Evolutionary conservation across 2,113 vertebrate species (phyloP).

Genomic region (Chloropsis cyanopogon): DNA sequence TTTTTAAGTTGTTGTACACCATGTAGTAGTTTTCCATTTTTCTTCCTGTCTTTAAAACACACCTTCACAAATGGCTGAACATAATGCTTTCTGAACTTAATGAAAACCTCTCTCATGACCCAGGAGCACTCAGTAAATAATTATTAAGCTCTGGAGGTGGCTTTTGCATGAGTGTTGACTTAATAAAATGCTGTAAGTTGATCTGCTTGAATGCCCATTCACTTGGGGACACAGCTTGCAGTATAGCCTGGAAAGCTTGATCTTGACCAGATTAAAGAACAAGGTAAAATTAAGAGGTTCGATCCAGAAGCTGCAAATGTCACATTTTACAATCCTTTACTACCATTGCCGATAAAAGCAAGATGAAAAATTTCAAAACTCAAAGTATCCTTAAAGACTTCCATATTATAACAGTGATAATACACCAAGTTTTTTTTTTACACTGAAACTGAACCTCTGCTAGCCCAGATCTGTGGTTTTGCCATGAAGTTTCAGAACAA

Average conservation of each 20-base stretch:
- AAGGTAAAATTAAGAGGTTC: conserved; percentile 28
- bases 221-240: conserved; percentile 47
- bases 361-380: background rate
- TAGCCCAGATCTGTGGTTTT: background rate
- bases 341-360: background rate
- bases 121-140: conserved; percentile 76
- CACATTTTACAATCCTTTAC: conserved; percentile 5
- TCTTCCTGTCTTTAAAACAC: conserved; percentile 57
- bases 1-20: conserved; percentile 6
- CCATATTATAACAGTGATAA: background rate
- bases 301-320: background rate
- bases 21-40: conserved; percentile 78
- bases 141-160: conserved; percentile 76
- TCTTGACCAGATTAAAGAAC: conserved; percentile 16
- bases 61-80: conserved; percentile 74
- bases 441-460: background rate
- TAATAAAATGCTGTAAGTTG: conserved; percentile 70
- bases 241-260: conserved; percentile 47
- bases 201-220: conserved; percentile 76
- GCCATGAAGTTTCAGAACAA: background rate
- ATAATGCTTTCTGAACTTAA: conserved; percentile 81
- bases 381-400: background rate
- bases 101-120: conserved; percentile 79
- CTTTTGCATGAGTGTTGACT: conserved; percentile 68
- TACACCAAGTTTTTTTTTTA: background rate